These are phyloP conservation scores for Accipiter cooperii DNA, from an alignment of 2,113 vertebrate genomes.

Conservation along the genomic window DNA sequence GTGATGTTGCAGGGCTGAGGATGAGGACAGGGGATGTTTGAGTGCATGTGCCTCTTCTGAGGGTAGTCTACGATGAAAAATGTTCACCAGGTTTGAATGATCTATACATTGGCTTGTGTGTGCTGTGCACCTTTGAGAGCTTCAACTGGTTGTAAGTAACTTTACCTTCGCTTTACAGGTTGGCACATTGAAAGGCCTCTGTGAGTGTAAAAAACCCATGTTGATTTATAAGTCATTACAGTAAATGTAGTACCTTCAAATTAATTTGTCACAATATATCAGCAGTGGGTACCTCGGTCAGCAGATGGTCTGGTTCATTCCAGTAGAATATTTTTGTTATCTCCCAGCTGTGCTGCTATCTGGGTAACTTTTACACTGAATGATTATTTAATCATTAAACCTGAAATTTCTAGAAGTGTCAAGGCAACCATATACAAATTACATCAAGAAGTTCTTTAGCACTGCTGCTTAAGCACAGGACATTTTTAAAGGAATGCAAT, in stretches of 20 bases:
- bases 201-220: rapidly evolving
- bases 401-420: not conserved
- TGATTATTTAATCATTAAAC: not conserved
- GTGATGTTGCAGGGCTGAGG: not conserved
- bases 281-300: not conserved
- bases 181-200: not conserved
- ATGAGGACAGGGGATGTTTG: not conserved
- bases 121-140: not conserved
- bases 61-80: not conserved
- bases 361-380: not conserved
- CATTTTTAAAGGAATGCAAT: not conserved
- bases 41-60: not conserved
- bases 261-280: not conserved
- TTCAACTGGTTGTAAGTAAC: not conserved
- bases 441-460: not conserved
- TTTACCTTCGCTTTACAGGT: not conserved
- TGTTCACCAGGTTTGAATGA: not conserved
- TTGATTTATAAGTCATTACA: not conserved
- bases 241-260: not conserved
- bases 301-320: not conserved
- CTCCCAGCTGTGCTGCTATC: not conserved
- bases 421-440: not conserved
- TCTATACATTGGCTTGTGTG: not conserved
- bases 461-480: not conserved
- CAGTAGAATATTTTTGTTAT: not conserved